Base-by-base conservation (phyloP, 2,113 vertebrate genomes). In the Hippocampus barbouri region DNA sequence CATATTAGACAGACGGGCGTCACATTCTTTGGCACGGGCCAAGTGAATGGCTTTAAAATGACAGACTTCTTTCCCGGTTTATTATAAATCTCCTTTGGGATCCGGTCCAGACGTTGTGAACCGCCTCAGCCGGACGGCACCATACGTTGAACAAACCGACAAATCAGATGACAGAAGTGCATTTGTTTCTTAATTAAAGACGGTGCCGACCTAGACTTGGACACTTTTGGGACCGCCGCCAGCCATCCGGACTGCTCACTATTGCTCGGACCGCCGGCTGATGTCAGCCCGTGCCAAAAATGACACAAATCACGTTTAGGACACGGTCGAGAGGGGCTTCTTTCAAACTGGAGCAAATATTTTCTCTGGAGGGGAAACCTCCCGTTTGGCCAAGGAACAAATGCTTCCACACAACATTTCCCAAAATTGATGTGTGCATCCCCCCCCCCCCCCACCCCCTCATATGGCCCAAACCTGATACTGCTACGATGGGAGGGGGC, bases 291-390 rank as follows among this genome's bases (percentile, higher is more conserved):
- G 78, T 81, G 79, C 86, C 83, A 84, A 75, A 76, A 80, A 69
- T 73, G 75, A 79, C 82, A 88, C 56, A 87, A 89, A 89, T 80
- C 87, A 82, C 87, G 89, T 82, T 85, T 77, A 85, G 84, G 83
- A 85, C 88, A 88, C 69, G 83, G 80, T 73, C 75, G 74, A 76
- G 83, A 88, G 87, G 91, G 49, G 91, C 90, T 88, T 88, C 83
- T 82, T 79, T 86, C 74, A 73, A 76, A 74, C 79, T 76, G 66
- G 76, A 86, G 82, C 87, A 89, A 92, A 91, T 92, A 90, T 92
- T 92, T 91, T 92, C 85, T 83, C 83, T 91, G 76, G 80, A 86
- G 79, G 79, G 76, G 87, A 89, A 88, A 88, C 85, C 87, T 80
- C 82, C 74, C 59, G 27, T 81, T 84, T 89, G 89, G 88, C 89